Evolutionary conservation across 2,797 vertebrate genomes (phyloP).

Genomic region (Euphonia xanthogaster): DNA sequence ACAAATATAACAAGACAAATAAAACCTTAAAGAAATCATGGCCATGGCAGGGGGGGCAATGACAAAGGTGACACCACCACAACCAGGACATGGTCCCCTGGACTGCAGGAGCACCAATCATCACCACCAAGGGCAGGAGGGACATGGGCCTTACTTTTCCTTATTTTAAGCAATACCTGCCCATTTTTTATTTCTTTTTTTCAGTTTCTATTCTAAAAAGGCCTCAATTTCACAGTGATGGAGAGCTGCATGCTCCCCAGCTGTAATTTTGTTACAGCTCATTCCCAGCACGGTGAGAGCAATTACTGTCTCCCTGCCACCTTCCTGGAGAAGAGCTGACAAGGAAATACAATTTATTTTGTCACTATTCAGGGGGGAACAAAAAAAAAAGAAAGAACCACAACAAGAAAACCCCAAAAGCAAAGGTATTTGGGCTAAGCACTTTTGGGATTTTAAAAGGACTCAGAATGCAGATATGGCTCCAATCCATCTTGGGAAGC

Average conservation of each 20-base stretch:
- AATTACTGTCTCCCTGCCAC: constrained; percentile 4
- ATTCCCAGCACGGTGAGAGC: not conserved
- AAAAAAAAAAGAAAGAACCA: too few relatives aligned
- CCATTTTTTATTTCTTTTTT: not conserved
- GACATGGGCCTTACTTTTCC: not conserved
- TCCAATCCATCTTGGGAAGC: not conserved
- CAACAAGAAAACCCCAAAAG: not conserved
- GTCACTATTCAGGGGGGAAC: not conserved
- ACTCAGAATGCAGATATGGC: not conserved
- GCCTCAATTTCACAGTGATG: not conserved
- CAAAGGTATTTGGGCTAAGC: not conserved
- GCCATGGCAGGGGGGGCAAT: too few relatives aligned
- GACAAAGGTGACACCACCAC: not conserved
- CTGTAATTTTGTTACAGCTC: not conserved
- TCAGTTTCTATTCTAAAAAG: constrained; percentile 12
- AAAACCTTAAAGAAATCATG: not conserved
- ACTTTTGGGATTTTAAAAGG: not conserved
- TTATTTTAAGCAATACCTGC: not conserved
- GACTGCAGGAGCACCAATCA: not conserved
- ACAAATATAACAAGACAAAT: not conserved
- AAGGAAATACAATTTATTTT: constrained; percentile 23
- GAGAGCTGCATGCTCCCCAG: rapidly evolving
- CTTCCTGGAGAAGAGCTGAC: not conserved
- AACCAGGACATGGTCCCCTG: rapidly evolving
- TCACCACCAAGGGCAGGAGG: rapidly evolving